Evolutionary conservation across 2,797 vertebrate species (phyloP).

Genomic region (Coranthus polyacanthus): DNA sequence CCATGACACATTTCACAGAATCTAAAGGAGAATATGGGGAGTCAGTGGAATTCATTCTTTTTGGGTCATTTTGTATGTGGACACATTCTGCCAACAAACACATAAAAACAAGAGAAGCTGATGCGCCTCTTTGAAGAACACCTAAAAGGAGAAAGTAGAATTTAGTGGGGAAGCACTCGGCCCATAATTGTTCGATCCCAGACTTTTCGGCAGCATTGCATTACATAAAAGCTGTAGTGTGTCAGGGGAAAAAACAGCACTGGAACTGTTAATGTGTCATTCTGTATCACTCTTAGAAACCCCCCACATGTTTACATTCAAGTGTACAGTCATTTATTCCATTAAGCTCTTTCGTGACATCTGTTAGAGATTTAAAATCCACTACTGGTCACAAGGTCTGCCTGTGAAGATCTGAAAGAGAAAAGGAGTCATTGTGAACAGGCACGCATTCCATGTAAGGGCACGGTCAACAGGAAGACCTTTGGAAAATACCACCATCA

Average conservation of each 20-base stretch:
- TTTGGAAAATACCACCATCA: conserved; percentile 7
- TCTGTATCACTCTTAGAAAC: conserved; percentile 14
- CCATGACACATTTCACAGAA: conserved; percentile 91
- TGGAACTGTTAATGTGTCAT: conserved; percentile 27
- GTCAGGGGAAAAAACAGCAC: conserved; percentile 6
- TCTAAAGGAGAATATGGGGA: conserved; percentile 84
- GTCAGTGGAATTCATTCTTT: conserved; percentile 75
- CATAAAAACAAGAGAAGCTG: conserved; percentile 17
- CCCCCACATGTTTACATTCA: conserved; percentile 58
- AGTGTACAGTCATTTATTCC: conserved; percentile 49
- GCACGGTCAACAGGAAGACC: not conserved
- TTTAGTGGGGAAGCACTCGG: conserved; percentile 16
- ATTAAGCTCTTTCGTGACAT: conserved; percentile 46
- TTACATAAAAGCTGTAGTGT: not conserved
- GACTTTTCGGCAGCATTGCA: not conserved
- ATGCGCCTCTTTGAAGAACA: conserved; percentile 5
- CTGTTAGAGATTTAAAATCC: conserved; percentile 59
- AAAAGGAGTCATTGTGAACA: conserved; percentile 42
- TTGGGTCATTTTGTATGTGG: conserved; percentile 36
- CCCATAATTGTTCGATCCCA: not conserved
- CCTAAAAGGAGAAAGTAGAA: conserved; percentile 56
- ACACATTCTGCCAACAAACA: conserved; percentile 61
- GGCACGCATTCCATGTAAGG: conserved; percentile 13
- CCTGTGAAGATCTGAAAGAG: conserved; percentile 65
- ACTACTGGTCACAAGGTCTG: conserved; percentile 21